Evolutionary conservation across 2,797 vertebrate species (phyloP), one percentile per base, ranked within the genome.

Genomic region (Lacerta agilis): DNA sequence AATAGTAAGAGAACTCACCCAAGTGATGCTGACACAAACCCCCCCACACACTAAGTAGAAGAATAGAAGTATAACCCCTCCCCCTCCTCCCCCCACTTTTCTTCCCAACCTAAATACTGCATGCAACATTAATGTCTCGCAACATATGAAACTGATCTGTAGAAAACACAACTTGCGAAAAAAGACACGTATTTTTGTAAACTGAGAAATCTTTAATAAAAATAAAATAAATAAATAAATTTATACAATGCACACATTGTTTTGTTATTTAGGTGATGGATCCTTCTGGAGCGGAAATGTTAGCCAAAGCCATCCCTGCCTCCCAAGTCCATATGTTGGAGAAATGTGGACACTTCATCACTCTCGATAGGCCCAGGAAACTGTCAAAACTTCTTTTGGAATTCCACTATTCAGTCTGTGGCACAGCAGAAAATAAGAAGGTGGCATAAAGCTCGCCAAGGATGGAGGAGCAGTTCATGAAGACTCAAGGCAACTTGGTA

Each of bases 281-380:
- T 84, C 49, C 87, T 36, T 79, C 82, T 9, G 87, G 82, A 45
- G 87, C 82, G 43, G 49, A n/a, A 11, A 18, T 79, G 41, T 18
- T 88, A 78, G 87, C 75, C 1, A 58, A n/a, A n/a, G 76, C 45
- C 64, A 84, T 88, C 72, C 82, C 81, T 9, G 13, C 71, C 25
- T 79, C 75, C 13, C 82, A 79, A 64, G 25, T 84, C 7, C 20
- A 84, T 18, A 27, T 71, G 4, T 38, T 86, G 66, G 33, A 79
- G 43, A 78, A 45, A 79, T 86, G 85, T 86, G 85, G 85, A 41
- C 85, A 86, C 23, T 79, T 71, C 77, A 58, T 86, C 25, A 27
- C n/a, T 1, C 33, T 86, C 9, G 85, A 86, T 55, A 27, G 9
- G 13, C 66, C 85, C 1, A 49, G 15, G 23, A 25, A 55, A 29